Percentiles rank a stretch among this genome's conserved stretches.
phyloP scores from a whole-genome alignment of 2,797 vertebrate genomes.

The Lacerta viridis region DNA sequence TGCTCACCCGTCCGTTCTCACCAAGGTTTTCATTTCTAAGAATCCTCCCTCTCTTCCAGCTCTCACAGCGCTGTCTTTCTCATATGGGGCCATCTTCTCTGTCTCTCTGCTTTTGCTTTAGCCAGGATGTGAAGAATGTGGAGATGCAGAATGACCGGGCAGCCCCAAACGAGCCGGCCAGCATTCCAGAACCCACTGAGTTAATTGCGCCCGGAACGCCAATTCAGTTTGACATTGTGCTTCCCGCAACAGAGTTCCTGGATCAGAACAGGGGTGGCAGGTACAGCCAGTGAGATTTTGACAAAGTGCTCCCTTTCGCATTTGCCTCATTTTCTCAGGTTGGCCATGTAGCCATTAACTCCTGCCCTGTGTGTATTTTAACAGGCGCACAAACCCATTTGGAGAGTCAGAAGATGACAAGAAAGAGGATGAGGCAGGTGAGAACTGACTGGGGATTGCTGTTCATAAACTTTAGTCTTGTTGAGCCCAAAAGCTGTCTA shows the following conservation, averaged over 20 bases:
- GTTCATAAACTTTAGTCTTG: background rate
- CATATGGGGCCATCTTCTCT: background rate
- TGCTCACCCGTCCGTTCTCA: background rate
- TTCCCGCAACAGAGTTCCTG: conserved; percentile 93
- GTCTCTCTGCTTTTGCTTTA: conserved; percentile 57
- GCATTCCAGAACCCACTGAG: conserved; percentile 81
- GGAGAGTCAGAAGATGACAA: conserved; percentile 91
- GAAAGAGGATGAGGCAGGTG: conserved; percentile 85
- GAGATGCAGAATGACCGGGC: conserved; percentile 67
- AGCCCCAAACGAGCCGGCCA: conserved; percentile 73
- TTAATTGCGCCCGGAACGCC: conserved; percentile 95
- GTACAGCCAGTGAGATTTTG: conserved; percentile 63
- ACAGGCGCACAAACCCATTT: conserved; percentile 95
- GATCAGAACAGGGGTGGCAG: conserved; percentile 95
- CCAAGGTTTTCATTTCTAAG: conserved; percentile 26
- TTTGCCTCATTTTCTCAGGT: background rate
- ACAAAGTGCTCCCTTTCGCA: background rate
- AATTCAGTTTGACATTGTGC: conserved; percentile 96
- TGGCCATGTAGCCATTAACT: background rate
- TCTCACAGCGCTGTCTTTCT: background rate
- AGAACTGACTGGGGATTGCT: conserved; percentile 18
- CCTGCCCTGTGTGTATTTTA: background rate
- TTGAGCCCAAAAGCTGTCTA: background rate
- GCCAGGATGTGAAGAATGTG: conserved; percentile 73
- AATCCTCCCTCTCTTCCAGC: conserved; percentile 3